Conservation (phyloP, 1,140 invertebrate genomes). For the Drosophila albomicans region DNA sequence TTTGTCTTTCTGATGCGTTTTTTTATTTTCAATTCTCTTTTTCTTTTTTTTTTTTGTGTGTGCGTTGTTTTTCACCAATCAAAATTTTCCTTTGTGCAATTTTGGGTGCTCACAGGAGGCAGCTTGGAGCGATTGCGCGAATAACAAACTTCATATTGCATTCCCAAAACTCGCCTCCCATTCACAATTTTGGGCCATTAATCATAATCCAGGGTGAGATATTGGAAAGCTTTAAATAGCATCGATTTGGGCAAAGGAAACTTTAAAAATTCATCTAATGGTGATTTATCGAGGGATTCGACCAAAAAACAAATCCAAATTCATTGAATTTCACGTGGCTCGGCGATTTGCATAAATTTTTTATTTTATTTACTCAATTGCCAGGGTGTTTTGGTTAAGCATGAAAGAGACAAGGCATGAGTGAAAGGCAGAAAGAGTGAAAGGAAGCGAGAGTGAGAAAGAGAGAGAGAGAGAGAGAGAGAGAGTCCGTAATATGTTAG, state of each 20-base stretch:
- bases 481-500: slow-evolving; percentile 18
- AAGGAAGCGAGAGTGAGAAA: not conserved
- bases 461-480: not conserved
- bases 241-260: slow-evolving; percentile 9
- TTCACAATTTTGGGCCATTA: slow-evolving; percentile 7
- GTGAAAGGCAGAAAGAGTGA: too few species aligned
- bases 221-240: slow-evolving; percentile 37
- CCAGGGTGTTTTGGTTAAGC: not conserved
- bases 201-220: slow-evolving; percentile 33
- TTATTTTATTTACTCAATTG: slow-evolving; percentile 65
- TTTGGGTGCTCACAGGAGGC: slow-evolving; percentile 29
- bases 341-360: slow-evolving; percentile 71
- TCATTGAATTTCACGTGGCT: slow-evolving; percentile 64
- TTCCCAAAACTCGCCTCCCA: not conserved
- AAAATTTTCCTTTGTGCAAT: slow-evolving; percentile 51
- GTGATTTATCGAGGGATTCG: slow-evolving; percentile 48
- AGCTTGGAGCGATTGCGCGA: slow-evolving; percentile 35
- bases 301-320: slow-evolving; percentile 49
- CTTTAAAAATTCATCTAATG: slow-evolving; percentile 35
- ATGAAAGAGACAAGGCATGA: not conserved
- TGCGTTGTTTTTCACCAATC: slow-evolving; percentile 25
- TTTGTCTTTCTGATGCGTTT: slow-evolving; percentile 35
- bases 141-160: slow-evolving; percentile 4
- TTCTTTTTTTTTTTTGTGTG: slow-evolving; percentile 2
- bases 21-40: slow-evolving; percentile 3